phyloP scores from a whole-genome alignment of 2,888 invertebrate genomes.

The Philereme transversata region DNA sequence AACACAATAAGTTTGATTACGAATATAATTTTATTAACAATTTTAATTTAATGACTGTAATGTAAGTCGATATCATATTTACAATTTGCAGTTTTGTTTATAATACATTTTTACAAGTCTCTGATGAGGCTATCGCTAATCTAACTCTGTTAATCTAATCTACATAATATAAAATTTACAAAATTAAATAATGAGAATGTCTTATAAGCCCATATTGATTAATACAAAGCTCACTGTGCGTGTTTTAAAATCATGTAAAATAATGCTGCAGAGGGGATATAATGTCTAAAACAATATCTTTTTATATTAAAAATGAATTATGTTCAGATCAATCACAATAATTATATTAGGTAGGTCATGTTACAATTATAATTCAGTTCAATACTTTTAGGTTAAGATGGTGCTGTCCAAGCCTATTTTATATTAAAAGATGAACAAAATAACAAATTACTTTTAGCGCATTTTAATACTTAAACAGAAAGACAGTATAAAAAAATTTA shows the following conservation, averaged over 20 bases:
- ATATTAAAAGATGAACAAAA: no score
- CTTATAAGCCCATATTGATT: conserved; percentile 13
- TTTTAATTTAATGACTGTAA: conserved; percentile 83
- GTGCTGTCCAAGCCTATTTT: no score
- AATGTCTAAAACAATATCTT: not conserved
- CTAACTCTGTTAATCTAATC: conserved; percentile 45
- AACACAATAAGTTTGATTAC: conserved; percentile 76
- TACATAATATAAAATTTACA: conserved; percentile 44
- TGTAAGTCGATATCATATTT: conserved; percentile 82
- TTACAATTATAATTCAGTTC: no score
- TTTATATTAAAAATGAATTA: not conserved
- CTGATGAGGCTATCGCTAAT: conserved; percentile 48
- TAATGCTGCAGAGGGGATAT: conserved; percentile 14
- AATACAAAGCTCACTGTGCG: conserved; percentile 20
- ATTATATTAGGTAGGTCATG: no score
- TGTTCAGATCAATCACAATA: not conserved
- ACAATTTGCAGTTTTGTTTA: conserved; percentile 70
- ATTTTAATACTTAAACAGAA: not conserved
- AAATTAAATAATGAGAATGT: conserved; percentile 37
- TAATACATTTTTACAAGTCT: conserved; percentile 82
- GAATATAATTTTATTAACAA: conserved; percentile 85
- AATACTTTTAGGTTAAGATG: no score
- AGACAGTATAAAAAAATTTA: not conserved
- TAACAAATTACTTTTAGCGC: no score
- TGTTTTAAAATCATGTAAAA: conserved; percentile 17